phyloP scores from a whole-genome alignment of 2,113 vertebrate species.

The Scalopus aquaticus region DNA sequence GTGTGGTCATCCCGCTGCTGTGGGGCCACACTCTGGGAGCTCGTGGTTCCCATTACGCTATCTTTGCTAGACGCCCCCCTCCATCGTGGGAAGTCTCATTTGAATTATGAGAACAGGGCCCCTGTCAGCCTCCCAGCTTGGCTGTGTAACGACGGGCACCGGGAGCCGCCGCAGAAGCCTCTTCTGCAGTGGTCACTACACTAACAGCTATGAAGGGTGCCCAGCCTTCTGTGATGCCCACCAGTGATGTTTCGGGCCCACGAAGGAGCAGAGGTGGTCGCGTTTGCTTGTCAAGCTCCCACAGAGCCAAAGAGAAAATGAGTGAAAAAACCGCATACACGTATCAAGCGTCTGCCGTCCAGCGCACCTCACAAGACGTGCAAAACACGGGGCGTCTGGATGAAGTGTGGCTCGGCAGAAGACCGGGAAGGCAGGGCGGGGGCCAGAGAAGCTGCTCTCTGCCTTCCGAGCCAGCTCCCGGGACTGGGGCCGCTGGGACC shows the following conservation, averaged over 20 bases:
- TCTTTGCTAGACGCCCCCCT: neutral
- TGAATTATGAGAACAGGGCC: neutral
- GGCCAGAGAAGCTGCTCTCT: neutral
- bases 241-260: accelerated
- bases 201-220: no score
- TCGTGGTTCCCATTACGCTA: no score
- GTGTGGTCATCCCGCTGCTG: neutral
- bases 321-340: neutral
- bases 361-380: neutral
- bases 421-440: neutral
- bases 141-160: neutral
- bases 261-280: neutral
- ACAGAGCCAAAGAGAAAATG: neutral
- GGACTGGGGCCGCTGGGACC: neutral
- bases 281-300: neutral
- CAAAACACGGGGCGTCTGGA: neutral
- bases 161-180: neutral
- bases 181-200: neutral
- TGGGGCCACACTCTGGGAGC: neutral
- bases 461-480: neutral
- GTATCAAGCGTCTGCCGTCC: neutral
- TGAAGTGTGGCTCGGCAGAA: neutral
- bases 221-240: neutral
- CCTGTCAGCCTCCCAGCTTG: no score
- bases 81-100: neutral